Conservation (phyloP, 2,797 vertebrate species). For the Merluccius polli region DNA sequence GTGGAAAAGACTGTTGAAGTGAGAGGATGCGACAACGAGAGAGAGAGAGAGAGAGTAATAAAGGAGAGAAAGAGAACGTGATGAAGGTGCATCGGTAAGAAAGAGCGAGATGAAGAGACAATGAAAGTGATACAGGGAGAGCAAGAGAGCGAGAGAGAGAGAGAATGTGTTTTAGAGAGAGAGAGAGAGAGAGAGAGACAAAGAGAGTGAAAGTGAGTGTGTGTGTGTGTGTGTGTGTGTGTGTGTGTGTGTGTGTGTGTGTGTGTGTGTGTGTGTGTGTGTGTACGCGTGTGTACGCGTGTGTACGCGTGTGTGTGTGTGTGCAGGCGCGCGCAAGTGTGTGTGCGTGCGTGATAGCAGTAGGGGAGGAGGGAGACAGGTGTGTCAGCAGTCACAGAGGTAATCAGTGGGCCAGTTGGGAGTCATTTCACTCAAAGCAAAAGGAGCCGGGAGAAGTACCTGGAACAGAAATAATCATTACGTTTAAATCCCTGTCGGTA, state of each 20-base stretch:
- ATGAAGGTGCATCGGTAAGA: background rate
- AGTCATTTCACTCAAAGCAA: constrained; percentile 68
- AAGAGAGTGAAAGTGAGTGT: background rate
- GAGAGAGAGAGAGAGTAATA: constrained; percentile 9
- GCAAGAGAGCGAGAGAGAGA: constrained; percentile 19
- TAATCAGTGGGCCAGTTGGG: constrained; percentile 74
- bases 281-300: too few species aligned
- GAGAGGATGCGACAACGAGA: background rate
- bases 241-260: too few species aligned
- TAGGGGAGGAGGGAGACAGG: constrained; percentile 56
- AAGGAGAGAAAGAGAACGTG: background rate
- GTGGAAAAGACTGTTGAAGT: background rate
- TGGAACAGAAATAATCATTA: constrained; percentile 81
- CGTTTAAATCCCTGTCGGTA: constrained; percentile 77
- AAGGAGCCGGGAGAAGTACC: constrained; percentile 66
- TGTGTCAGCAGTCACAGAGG: constrained; percentile 68
- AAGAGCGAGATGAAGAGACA: background rate
- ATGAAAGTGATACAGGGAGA: background rate
- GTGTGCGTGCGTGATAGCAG: too few species aligned
- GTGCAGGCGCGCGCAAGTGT: too few species aligned
- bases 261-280: too few species aligned
- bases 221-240: too few species aligned
- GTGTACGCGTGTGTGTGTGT: too few species aligned
- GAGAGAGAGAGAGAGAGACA: constrained; percentile 11
- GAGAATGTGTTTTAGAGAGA: constrained; percentile 12